Evolutionary conservation across 1,140 invertebrate species (phyloP).

Genomic region (Ooceraea biroi): DNA sequence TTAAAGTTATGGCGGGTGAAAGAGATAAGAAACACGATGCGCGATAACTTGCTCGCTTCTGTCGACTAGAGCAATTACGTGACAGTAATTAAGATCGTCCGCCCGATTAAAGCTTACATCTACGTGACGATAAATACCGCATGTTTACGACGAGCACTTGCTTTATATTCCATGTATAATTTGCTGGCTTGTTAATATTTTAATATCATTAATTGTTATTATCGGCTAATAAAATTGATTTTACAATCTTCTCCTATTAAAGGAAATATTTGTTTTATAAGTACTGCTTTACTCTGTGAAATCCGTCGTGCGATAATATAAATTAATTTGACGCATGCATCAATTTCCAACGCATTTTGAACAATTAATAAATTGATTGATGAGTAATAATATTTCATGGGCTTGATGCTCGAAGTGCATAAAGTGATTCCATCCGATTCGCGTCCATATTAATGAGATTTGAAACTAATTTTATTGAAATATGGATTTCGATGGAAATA

Average conservation of each 20-base stretch:
- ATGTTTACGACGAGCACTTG: neutral
- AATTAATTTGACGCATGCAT: constrained; percentile 21
- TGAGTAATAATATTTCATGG: neutral
- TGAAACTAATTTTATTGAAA: constrained; percentile 44
- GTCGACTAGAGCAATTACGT: constrained; percentile 32
- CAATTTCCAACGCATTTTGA: constrained; percentile 26
- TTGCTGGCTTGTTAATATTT: constrained; percentile 9
- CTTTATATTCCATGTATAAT: neutral
- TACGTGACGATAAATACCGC: neutral
- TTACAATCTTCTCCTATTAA: neutral
- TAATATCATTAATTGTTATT: constrained; percentile 14
- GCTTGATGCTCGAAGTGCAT: neutral
- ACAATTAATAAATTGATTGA: constrained; percentile 41
- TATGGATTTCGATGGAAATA: constrained; percentile 8
- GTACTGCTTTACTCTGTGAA: neutral
- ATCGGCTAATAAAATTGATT: constrained; percentile 6
- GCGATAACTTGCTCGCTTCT: constrained; percentile 32
- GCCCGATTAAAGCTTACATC: constrained; percentile 37
- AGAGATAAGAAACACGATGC: constrained; percentile 39
- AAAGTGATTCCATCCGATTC: constrained; percentile 3
- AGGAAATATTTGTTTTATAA: constrained; percentile 28
- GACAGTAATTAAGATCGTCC: constrained; percentile 48
- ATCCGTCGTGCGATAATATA: constrained; percentile 4
- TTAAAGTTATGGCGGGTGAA: constrained; percentile 8
- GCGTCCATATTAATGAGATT: constrained; percentile 33